These are phyloP conservation scores for Boloria euphrosyne DNA, from an alignment of 2,888 invertebrate genomes.

Conservation along the genomic window DNA sequence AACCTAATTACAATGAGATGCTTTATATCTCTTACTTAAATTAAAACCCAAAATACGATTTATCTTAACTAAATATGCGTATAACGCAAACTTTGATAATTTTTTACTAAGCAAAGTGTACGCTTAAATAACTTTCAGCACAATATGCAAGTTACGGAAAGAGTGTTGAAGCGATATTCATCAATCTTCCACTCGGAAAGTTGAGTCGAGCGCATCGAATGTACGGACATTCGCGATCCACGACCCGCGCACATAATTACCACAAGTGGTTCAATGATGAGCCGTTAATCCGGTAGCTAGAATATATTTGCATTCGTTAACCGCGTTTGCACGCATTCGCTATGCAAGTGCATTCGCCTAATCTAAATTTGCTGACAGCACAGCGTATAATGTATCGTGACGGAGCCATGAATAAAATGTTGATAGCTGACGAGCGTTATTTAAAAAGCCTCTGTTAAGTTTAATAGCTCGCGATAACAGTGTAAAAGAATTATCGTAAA, in stretches of 20 bases:
- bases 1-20: no score
- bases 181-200: conserved; percentile 34
- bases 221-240: conserved; percentile 33
- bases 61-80: no score
- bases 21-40: no score
- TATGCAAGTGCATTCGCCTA: conserved; percentile 54
- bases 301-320: conserved; percentile 77
- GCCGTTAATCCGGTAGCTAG: conserved; percentile 70
- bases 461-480: conserved; percentile 40
- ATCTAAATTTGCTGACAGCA: conserved; percentile 57
- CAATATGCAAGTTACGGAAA: conserved; percentile 28
- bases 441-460: conserved; percentile 39
- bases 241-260: conserved; percentile 61
- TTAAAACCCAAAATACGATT: no score
- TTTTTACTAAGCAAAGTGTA: not conserved
- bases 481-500: conserved; percentile 41
- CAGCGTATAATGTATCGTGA: conserved; percentile 46
- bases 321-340: conserved; percentile 55
- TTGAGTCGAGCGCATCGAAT: conserved; percentile 33
- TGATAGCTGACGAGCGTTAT: conserved; percentile 35
- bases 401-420: conserved; percentile 34
- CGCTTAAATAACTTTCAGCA: conserved; percentile 18
- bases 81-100: not conserved
- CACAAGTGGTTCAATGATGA: conserved; percentile 71
- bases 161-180: conserved; percentile 30